Conservation (phyloP, 2,113 vertebrate genomes). For the Fregetta grallaria region DNA sequence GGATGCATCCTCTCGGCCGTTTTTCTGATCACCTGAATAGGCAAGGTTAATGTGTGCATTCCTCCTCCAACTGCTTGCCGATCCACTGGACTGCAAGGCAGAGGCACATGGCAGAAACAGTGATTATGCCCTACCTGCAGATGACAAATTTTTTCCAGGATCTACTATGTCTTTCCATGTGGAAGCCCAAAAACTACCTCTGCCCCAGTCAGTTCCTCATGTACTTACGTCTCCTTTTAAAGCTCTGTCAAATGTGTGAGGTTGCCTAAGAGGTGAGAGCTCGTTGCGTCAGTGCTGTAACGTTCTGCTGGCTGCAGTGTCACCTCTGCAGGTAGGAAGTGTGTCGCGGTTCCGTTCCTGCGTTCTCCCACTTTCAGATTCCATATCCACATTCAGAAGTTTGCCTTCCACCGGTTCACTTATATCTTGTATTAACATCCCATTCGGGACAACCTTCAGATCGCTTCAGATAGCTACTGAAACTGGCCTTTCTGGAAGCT, state of each 20-base stretch:
- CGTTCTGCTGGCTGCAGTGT: not conserved
- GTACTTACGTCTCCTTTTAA: not conserved
- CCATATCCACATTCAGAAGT: not conserved
- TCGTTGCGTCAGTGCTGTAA: not conserved
- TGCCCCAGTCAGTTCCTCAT: not conserved
- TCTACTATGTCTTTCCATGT: not conserved
- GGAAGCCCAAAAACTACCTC: not conserved
- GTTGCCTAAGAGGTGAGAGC: not conserved
- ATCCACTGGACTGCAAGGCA: not conserved
- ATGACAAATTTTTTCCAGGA: not conserved
- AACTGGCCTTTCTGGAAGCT: not conserved
- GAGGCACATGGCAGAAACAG: not conserved
- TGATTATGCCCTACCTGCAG: too few relatives aligned
- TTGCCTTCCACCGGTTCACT: not conserved
- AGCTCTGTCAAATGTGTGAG: not conserved
- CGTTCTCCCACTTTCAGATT: not conserved
- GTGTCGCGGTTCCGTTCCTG: not conserved
- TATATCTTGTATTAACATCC: not conserved
- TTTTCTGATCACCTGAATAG: not conserved
- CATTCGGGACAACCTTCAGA: not conserved
- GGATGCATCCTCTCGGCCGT: not conserved
- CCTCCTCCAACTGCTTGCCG: not conserved
- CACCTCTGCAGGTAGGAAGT: not conserved
- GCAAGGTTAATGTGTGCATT: not conserved
- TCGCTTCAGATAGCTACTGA: too few relatives aligned